Evolutionary conservation across 2,888 invertebrate genomes (phyloP).

Genomic region (Tinea trinotella): DNA sequence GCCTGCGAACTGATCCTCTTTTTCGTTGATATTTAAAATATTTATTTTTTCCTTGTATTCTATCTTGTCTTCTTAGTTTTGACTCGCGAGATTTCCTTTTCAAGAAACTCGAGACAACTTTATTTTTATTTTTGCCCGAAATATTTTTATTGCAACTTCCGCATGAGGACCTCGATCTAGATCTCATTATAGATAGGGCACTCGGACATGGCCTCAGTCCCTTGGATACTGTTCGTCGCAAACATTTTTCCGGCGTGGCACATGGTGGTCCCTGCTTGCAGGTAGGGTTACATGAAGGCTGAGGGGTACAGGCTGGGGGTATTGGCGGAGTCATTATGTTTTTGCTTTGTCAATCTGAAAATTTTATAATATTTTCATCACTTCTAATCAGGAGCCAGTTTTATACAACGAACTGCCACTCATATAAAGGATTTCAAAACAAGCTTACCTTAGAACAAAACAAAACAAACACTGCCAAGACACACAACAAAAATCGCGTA

Average conservation of each 20-base stretch:
- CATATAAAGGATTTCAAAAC: conserved; percentile 24
- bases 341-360: conserved; percentile 35
- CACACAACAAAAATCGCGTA: not conserved
- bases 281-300: conserved; percentile 46
- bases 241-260: conserved; percentile 46
- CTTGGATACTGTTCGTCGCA: conserved; percentile 41
- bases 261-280: conserved; percentile 53
- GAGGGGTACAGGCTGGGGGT: conserved; percentile 57
- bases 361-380: not conserved
- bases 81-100: conserved; percentile 43
- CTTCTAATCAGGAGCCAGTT: conserved; percentile 36
- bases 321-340: conserved; percentile 22
- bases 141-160: conserved; percentile 39
- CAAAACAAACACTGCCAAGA: not conserved
- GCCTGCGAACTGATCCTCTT: conserved; percentile 31
- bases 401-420: conserved; percentile 35
- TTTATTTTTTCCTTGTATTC: conserved; percentile 36
- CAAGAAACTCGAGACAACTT: conserved; percentile 37
- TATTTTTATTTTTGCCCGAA: conserved; percentile 17
- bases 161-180: conserved; percentile 42
- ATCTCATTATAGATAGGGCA: conserved; percentile 53
- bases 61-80: conserved; percentile 40
- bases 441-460: conserved; percentile 5
- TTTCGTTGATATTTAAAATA: conserved; percentile 36
- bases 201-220: conserved; percentile 46